Percentiles rank a stretch among this genome's conserved stretches.
phyloP scores from a whole-genome alignment of 2,888 invertebrate genomes.

The Sepiola atlantica region DNA sequence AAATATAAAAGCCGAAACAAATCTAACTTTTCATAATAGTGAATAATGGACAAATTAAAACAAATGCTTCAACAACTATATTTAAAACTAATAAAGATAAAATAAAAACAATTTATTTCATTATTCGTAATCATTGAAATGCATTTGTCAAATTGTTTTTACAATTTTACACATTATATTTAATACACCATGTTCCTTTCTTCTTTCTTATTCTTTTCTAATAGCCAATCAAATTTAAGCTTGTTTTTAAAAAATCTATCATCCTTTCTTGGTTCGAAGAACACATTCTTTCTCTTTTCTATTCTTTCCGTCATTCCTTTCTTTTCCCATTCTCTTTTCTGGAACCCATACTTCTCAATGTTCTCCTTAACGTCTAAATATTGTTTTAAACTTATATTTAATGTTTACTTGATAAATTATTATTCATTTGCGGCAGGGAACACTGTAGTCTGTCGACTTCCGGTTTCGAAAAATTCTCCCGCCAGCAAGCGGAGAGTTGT shows the following conservation, averaged over 20 bases:
- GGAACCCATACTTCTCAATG: neutral
- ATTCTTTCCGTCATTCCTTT: neutral
- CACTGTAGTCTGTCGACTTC: neutral
- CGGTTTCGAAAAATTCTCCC: neutral
- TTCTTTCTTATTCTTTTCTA: neutral
- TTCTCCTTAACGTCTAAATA: neutral
- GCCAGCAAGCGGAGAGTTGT: neutral
- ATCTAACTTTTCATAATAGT: neutral
- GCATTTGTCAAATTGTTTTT: constrained; percentile 13
- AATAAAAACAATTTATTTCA: neutral
- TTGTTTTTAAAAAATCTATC: neutral
- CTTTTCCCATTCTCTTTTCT: neutral
- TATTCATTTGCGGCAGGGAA: constrained; percentile 8
- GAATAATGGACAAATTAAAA: neutral
- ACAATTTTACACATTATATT: neutral
- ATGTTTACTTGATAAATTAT: constrained; percentile 21
- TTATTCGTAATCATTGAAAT: neutral
- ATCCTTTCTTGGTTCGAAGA: neutral
- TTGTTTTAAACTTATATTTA: constrained; percentile 32
- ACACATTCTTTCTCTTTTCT: neutral
- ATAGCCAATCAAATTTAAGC: neutral
- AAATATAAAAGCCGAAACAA: neutral
- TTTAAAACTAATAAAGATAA: neutral
- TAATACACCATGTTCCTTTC: neutral
- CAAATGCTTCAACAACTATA: neutral